These are phyloP conservation scores for Fragum sueziense DNA, from an alignment of 2,888 invertebrate species.

Conservation along the genomic window DNA sequence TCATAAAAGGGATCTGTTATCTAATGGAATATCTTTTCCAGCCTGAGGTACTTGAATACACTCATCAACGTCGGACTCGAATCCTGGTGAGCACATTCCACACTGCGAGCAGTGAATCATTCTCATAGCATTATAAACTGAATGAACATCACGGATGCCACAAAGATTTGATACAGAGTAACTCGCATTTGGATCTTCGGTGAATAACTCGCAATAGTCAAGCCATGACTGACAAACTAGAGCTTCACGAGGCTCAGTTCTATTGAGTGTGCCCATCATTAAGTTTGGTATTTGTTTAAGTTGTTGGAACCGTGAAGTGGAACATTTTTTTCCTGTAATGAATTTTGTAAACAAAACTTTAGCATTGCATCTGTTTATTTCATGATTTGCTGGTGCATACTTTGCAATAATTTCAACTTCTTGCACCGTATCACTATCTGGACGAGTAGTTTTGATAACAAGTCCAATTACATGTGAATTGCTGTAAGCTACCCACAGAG, in stretches of 20 bases:
- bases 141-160: not conserved
- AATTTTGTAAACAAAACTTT: not conserved
- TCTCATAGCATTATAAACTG: not conserved
- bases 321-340: not conserved
- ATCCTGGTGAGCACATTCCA: not conserved
- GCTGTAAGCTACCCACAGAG: not conserved
- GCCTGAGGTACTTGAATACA: not conserved
- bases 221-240: not conserved
- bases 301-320: not conserved
- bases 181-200: not conserved
- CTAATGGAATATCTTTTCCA: not conserved
- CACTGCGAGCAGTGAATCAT: not conserved
- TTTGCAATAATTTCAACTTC: not conserved
- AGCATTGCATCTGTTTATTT: not conserved
- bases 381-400: not conserved
- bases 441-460: not conserved
- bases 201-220: not conserved
- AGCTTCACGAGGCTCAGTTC: not conserved
- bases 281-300: not conserved
- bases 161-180: not conserved
- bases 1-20: not conserved
- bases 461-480: not conserved
- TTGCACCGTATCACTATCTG: not conserved
- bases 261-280: not conserved
- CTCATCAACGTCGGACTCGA: not conserved